Percentiles rank a stretch among this genome's conserved stretches.
These are phyloP conservation scores for Bradysia coprophila DNA, from an alignment of 1,140 invertebrate species.

Conservation along the genomic window DNA sequence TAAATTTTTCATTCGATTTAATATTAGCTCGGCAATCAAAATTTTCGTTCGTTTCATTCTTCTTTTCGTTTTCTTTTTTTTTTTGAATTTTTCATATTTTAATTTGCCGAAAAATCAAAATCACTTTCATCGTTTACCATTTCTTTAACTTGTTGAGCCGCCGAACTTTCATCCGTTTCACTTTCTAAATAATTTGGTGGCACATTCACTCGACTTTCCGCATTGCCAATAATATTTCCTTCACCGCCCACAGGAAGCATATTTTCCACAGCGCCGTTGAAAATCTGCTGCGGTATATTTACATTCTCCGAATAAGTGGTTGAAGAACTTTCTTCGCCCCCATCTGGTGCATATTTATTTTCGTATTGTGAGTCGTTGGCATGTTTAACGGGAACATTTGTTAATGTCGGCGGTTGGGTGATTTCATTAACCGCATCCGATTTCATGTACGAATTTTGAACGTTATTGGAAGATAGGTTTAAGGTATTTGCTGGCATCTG, in stretches of 20 bases:
- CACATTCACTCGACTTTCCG: background rate
- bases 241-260: background rate
- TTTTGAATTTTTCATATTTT: background rate
- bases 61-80: too few relatives aligned
- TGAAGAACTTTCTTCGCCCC: background rate
- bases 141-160: background rate
- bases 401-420: background rate
- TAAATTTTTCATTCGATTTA: too few relatives aligned
- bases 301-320: background rate
- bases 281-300: background rate
- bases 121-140: background rate
- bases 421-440: conserved; percentile 13
- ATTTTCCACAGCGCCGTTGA: background rate
- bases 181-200: background rate
- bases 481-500: conserved; percentile 8
- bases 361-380: background rate
- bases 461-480: conserved; percentile 7
- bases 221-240: background rate
- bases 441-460: background rate
- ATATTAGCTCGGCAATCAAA: too few relatives aligned
- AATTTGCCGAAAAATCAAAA: background rate
- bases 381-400: background rate
- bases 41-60: too few relatives aligned
- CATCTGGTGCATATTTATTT: background rate
- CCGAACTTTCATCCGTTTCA: background rate